Evolutionary conservation across 1,140 invertebrate genomes (phyloP), one percentile per base, ranked within the genome.

Genomic region (Zaprionus ghesquierei): DNA sequence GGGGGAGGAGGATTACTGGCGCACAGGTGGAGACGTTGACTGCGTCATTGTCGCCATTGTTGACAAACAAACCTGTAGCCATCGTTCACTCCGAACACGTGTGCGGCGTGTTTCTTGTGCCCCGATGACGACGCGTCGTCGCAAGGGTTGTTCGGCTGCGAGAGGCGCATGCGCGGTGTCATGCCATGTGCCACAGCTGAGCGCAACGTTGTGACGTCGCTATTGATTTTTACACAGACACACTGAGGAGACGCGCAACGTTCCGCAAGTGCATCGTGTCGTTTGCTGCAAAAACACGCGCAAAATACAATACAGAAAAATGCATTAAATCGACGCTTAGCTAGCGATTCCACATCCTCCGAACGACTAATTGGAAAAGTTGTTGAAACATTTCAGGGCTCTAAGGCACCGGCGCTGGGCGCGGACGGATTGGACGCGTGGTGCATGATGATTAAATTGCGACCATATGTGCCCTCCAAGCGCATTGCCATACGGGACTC

Each of bases 381-480:
- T 44, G 41, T 46, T n/a, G 4, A 59, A 27, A 27, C 18, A 81
- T 35, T 60, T 51, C 35, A 81, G 68, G 58, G 55, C 33, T n/a
- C 58, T 22, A 20, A 41, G 49, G 5, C 25, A 23, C 13, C 29
- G 51, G 54, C 44, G 35, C 54, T 15, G 65, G 51, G 27, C 65
- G 53, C 58, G 31, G 58, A 31, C 33, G 25, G 62, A 15, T 18
- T 58, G 59, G 59, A 51, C 50, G 41, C 65, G 51, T 66, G 69
- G 69, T 46, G 62, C 69, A 82, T 66, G 15, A 92, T 92, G 90
- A 90, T 92, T 50, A 92, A 92, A 82, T 81, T 92, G 90, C 81
- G 91, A 81, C 91, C 91, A 91, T 92, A 92, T 91, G 89, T 90
- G 78, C 91, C 91, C 69, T 92, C 91, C 10, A 90, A 87, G 69